phyloP scores from a whole-genome alignment of 2,888 invertebrate genomes.

The Drosophila diplacantha region DNA sequence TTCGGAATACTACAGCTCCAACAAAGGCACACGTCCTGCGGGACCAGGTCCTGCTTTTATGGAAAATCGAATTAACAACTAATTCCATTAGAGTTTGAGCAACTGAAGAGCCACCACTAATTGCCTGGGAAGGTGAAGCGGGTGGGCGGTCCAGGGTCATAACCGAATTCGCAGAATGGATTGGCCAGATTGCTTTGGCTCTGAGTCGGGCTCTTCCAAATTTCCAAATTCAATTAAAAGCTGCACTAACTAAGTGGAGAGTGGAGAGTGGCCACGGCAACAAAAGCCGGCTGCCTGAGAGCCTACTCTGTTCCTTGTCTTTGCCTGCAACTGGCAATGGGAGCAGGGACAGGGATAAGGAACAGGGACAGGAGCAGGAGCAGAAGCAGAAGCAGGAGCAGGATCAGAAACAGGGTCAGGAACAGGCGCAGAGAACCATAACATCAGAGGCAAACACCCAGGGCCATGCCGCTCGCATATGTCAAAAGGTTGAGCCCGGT shows the following conservation, averaged over 20 bases:
- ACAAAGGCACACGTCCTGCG: slow-evolving; percentile 10
- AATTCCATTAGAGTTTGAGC: slow-evolving; percentile 53
- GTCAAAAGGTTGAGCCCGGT: slow-evolving; percentile 31
- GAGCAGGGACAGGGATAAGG: background rate
- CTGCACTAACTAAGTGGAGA: slow-evolving; percentile 24
- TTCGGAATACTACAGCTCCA: slow-evolving; percentile 2
- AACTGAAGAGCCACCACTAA: slow-evolving; percentile 22
- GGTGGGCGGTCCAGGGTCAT: slow-evolving; percentile 16
- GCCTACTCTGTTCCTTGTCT: slow-evolving; percentile 7
- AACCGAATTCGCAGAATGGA: slow-evolving; percentile 45
- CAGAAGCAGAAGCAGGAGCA: background rate
- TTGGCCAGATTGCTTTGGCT: slow-evolving; percentile 23
- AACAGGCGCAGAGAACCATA: background rate
- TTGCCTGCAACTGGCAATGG: slow-evolving; percentile 15
- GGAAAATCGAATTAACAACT: slow-evolving; percentile 54
- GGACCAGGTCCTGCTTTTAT: slow-evolving; percentile 33
- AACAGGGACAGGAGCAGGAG: too few relatives aligned
- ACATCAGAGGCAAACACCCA: slow-evolving; percentile 10
- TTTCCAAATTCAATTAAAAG: slow-evolving; percentile 67
- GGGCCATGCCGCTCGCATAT: slow-evolving; percentile 12
- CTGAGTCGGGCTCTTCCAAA: slow-evolving; percentile 27
- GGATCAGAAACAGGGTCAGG: background rate
- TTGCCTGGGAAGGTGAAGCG: slow-evolving; percentile 15
- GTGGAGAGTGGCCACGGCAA: slow-evolving; percentile 7
- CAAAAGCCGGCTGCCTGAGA: slow-evolving; percentile 15